A percentile compares a stretch with the other conserved stretches of the same genome.
Evolutionary conservation across 2,113 vertebrate species (phyloP).

Genomic region (Echinops telfairi): DNA sequence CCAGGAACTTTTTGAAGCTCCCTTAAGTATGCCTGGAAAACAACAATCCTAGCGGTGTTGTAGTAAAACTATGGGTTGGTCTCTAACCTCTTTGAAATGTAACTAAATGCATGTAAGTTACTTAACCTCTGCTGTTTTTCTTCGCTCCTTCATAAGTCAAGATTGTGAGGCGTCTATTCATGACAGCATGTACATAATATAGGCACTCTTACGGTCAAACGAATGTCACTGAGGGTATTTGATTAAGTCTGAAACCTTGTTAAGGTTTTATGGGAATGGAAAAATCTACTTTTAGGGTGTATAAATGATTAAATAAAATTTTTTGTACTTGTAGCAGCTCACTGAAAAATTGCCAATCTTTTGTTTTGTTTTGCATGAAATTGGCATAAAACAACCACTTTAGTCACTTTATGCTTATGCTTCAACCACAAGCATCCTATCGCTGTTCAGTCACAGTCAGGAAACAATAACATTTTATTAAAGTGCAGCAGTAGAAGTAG

Average conservation of each 20-base stretch:
- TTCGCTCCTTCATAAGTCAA: constrained; percentile 40
- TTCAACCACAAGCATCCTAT: constrained; percentile 37
- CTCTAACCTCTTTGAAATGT: neutral
- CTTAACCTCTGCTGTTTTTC: constrained; percentile 53
- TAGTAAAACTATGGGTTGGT: constrained; percentile 3
- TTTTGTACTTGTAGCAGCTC: constrained; percentile 50
- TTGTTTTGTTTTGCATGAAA: constrained; percentile 66
- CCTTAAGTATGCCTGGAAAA: neutral
- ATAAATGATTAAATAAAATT: constrained; percentile 68
- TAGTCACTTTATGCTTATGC: constrained; percentile 51
- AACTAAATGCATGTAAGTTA: neutral
- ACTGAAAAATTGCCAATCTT: constrained; percentile 54
- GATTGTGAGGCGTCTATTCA: constrained; percentile 32
- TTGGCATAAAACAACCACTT: constrained; percentile 58
- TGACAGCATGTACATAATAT: constrained; percentile 31
- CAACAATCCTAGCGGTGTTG: neutral
- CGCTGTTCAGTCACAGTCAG: constrained; percentile 38
- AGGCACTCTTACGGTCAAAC: constrained; percentile 59
- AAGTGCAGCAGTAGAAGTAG: constrained; percentile 30
- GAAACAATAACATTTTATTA: constrained; percentile 50
- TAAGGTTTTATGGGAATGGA: constrained; percentile 7
- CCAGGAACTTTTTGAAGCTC: no score
- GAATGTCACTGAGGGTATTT: constrained; percentile 54
- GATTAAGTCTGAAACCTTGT: constrained; percentile 59
- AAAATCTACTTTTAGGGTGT: constrained; percentile 43